phyloP scores from a whole-genome alignment of 2,113 vertebrate genomes.

The Eurypyga helias region DNA sequence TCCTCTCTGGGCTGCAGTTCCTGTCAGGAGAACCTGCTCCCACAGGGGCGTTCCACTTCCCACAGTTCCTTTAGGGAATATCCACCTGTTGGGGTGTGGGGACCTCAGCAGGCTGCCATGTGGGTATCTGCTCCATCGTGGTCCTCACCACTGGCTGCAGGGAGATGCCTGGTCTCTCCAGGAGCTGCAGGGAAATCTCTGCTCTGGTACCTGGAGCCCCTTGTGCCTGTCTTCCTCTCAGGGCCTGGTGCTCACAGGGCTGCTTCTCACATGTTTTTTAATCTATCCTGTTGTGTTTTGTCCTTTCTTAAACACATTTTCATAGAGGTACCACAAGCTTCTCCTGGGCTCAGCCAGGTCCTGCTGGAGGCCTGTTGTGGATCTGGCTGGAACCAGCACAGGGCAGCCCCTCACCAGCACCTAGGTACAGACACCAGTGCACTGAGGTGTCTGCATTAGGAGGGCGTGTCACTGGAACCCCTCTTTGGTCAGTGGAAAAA shows the following conservation, averaged over 20 bases:
- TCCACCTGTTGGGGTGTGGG: neutral
- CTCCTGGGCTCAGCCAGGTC: neutral
- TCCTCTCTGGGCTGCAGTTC: neutral
- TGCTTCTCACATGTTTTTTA: neutral
- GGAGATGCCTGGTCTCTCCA: neutral
- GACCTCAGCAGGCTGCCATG: neutral
- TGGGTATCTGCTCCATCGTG: neutral
- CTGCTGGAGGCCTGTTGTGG: accelerated
- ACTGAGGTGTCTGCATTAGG: neutral
- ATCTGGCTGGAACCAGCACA: accelerated
- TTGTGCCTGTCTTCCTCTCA: neutral
- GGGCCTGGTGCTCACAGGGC: neutral
- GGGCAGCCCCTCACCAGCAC: neutral
- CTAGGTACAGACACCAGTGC: neutral
- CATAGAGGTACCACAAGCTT: neutral
- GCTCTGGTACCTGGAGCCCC: too few species aligned
- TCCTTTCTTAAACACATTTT: neutral
- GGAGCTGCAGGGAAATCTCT: neutral
- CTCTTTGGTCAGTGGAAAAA: neutral
- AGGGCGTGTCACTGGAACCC: neutral
- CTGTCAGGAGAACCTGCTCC: neutral
- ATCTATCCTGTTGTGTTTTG: neutral
- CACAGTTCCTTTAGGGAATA: neutral
- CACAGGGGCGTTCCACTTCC: neutral
- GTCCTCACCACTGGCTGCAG: neutral